Conservation (phyloP, 2,113 vertebrate genomes). For the Eolophus roseicapilla region DNA sequence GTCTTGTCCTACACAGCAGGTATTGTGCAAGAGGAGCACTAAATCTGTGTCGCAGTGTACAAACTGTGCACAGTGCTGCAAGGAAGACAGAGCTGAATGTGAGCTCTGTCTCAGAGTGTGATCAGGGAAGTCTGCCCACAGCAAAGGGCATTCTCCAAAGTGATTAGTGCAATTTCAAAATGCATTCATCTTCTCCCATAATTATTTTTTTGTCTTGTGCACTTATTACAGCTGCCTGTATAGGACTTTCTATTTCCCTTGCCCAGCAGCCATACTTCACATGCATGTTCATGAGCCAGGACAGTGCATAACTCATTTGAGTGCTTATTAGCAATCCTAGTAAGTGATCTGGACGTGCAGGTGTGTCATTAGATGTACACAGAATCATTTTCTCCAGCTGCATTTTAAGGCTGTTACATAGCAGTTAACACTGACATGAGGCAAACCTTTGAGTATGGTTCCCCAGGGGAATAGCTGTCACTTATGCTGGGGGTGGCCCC, state of each 20-base stretch:
- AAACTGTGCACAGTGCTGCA: neutral
- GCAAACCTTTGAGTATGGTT: neutral
- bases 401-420: neutral
- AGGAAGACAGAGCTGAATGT: neutral
- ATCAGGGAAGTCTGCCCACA: neutral
- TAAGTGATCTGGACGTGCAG: neutral
- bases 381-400: neutral
- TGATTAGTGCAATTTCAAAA: neutral
- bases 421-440: neutral
- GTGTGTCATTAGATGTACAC: neutral
- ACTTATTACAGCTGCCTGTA: neutral
- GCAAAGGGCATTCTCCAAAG: neutral
- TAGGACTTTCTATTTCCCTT: neutral
- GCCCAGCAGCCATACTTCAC: neutral
- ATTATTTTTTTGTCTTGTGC: neutral
- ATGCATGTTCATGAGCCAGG: neutral
- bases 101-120: neutral
- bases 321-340: neutral
- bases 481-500: neutral
- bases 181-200: neutral
- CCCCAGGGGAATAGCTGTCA: neutral
- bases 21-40: neutral
- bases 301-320: neutral
- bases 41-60: neutral
- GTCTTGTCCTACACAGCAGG: neutral